Evolutionary conservation across 2,797 vertebrate species (phyloP).

Genomic region (Catamblyrhynchus diadema): DNA sequence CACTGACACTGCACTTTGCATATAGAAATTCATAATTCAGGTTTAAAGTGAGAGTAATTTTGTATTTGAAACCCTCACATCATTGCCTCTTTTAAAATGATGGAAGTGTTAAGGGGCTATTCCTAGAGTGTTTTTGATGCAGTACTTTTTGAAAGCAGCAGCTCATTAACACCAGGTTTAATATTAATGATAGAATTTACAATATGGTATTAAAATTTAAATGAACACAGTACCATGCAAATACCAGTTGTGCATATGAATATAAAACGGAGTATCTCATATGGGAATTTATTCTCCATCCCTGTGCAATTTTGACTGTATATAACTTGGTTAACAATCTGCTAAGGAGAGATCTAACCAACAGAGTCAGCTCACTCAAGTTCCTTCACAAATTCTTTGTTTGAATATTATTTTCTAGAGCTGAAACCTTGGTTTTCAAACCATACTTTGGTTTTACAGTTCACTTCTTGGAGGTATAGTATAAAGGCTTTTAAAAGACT

Average conservation of each 20-base stretch:
- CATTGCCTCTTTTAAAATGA: not conserved
- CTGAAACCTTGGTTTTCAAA: not conserved
- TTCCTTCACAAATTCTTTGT: not conserved
- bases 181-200: slow-evolving; percentile 21
- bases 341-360: not conserved
- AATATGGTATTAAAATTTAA: not conserved
- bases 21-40: not conserved
- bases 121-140: not conserved
- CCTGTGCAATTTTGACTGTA: not conserved
- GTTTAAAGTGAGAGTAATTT: not conserved
- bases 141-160: not conserved
- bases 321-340: not conserved
- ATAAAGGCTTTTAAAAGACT: not conserved
- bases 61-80: not conserved
- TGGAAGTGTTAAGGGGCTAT: not conserved
- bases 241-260: not conserved
- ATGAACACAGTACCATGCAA: not conserved
- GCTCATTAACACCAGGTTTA: not conserved
- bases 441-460: not conserved
- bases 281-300: not conserved
- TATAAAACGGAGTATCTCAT: not conserved
- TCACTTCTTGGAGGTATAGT: not conserved
- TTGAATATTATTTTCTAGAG: not conserved
- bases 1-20: not conserved
- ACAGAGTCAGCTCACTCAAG: not conserved